Evolutionary conservation across 2,888 invertebrate species (phyloP).

Genomic region (Drosophila melanosoma): DNA sequence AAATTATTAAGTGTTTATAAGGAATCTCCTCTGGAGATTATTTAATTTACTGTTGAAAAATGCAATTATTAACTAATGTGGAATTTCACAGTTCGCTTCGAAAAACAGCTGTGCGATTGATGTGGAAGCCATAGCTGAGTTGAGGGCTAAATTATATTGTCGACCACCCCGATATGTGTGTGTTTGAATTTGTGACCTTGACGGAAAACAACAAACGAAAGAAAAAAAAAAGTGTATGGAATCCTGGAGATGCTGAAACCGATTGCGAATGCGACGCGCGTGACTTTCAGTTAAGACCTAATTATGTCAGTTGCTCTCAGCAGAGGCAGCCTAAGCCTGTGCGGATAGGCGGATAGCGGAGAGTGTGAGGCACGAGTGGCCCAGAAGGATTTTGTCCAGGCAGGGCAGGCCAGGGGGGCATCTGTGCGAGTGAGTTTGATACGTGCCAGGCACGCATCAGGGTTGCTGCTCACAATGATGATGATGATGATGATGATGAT

Average conservation of each 20-base stretch:
- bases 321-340: slow-evolving; percentile 23
- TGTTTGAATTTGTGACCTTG: slow-evolving; percentile 45
- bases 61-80: background rate
- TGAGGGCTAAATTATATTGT: slow-evolving; percentile 30
- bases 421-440: slow-evolving; percentile 49
- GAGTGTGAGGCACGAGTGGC: slow-evolving; percentile 7
- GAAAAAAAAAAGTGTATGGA: slow-evolving; percentile 20
- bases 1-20: background rate
- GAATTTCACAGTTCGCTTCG: slow-evolving; percentile 7
- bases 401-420: slow-evolving; percentile 5
- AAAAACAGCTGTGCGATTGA: slow-evolving; percentile 38
- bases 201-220: background rate
- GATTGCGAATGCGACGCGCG: slow-evolving; percentile 78
- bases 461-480: background rate
- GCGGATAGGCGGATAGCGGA: slow-evolving; percentile 9
- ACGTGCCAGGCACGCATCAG: slow-evolving; percentile 77
- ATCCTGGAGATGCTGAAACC: slow-evolving; percentile 30
- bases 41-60: slow-evolving; percentile 6
- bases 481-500: slow-evolving; percentile 33
- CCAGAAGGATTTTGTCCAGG: slow-evolving; percentile 14
- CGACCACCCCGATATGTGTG: slow-evolving; percentile 23
- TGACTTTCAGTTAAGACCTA: slow-evolving; percentile 81
- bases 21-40: too few relatives aligned
- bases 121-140: background rate
- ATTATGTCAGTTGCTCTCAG: slow-evolving; percentile 78